phyloP scores from a whole-genome alignment of 2,888 invertebrate genomes.

The Dendrolimus houi region DNA sequence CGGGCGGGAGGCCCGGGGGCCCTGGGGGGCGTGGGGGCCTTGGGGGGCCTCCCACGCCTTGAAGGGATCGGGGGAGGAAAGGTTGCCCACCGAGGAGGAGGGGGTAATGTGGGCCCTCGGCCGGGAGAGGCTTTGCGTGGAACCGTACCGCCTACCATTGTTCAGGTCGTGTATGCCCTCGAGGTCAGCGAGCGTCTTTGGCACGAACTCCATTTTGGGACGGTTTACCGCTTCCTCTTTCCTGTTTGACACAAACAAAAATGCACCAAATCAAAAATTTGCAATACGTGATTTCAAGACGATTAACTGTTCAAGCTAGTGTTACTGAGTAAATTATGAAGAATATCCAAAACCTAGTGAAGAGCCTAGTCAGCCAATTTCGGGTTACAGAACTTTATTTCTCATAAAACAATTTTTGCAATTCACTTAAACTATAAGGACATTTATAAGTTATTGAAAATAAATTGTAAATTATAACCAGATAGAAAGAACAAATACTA shows the following conservation, averaged over 20 bases:
- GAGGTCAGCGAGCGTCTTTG: conserved; percentile 92
- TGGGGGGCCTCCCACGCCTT: conserved; percentile 56
- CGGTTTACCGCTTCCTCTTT: conserved; percentile 92
- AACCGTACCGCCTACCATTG: conserved; percentile 78
- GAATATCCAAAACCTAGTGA: too few species aligned
- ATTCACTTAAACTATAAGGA: too few species aligned
- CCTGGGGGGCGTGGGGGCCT: conserved; percentile 15
- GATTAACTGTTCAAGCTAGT: too few species aligned
- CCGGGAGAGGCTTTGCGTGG: conserved; percentile 63
- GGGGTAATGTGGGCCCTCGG: conserved; percentile 47
- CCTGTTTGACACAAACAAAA: conserved; percentile 53
- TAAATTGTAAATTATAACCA: too few species aligned
- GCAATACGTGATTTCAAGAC: background rate
- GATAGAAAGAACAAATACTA: too few species aligned
- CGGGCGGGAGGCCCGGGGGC: conserved; percentile 21
- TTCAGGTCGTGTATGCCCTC: conserved; percentile 84
- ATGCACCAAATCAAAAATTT: too few species aligned
- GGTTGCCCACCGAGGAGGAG: conserved; percentile 59
- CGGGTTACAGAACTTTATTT: too few species aligned
- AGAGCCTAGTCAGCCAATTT: too few species aligned
- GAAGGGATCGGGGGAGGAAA: conserved; percentile 49
- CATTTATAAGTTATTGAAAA: too few species aligned
- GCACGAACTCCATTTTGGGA: conserved; percentile 93
- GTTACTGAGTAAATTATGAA: too few species aligned
- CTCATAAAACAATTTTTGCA: too few species aligned